Evolutionary conservation across 2,113 vertebrate species (phyloP).

Genomic region (Corythornis cristatus): DNA sequence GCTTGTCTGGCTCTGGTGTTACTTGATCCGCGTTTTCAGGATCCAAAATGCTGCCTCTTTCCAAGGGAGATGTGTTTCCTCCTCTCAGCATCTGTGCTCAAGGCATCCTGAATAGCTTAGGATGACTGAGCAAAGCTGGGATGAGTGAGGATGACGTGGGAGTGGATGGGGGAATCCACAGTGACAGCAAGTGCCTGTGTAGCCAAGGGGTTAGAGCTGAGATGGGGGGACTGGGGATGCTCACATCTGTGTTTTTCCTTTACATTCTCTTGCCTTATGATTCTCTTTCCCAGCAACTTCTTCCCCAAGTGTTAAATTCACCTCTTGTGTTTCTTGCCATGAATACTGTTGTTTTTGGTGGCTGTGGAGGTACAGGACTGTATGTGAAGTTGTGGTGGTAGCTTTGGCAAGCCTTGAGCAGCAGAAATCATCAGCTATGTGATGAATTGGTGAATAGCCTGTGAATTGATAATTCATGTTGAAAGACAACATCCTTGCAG

Average conservation of each 20-base stretch:
- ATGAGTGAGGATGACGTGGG: accelerated
- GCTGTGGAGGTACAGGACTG: neutral
- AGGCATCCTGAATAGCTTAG: neutral
- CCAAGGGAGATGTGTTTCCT: neutral
- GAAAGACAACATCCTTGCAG: neutral
- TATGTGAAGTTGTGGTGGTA: neutral
- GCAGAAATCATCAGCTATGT: neutral
- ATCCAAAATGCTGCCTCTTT: neutral
- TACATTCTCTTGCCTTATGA: accelerated
- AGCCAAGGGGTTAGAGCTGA: neutral
- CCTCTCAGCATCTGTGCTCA: neutral
- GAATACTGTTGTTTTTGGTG: neutral
- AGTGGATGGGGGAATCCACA: neutral
- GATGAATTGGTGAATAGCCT: neutral
- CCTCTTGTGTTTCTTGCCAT: neutral
- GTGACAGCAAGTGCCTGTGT: accelerated
- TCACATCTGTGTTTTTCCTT: accelerated
- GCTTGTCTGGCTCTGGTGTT: neutral
- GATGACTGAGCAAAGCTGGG: neutral
- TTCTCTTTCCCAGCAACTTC: neutral
- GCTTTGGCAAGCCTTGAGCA: accelerated
- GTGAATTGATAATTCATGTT: neutral
- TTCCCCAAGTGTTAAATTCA: neutral
- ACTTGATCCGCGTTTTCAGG: neutral
- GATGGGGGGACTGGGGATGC: neutral